These are phyloP conservation scores for Acipenser ruthenus DNA, from an alignment of 2,797 vertebrate species.

Conservation along the genomic window DNA sequence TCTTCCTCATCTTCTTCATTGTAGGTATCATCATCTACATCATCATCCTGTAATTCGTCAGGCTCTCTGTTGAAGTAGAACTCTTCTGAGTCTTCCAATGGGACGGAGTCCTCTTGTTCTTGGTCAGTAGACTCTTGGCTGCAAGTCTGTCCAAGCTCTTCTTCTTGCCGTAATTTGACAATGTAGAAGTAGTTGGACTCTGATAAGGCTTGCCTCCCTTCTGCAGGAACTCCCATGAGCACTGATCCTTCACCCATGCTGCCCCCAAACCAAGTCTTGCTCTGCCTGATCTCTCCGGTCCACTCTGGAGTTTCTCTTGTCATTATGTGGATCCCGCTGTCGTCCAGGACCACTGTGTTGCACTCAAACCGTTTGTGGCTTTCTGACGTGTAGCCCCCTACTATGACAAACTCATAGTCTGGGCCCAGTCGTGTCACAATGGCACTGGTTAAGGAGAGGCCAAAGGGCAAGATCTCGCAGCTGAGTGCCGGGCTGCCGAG, in stretches of 20 bases:
- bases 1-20: constrained; percentile 93
- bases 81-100: constrained; percentile 93
- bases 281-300: constrained; percentile 82
- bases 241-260: constrained; percentile 66
- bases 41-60: constrained; percentile 67
- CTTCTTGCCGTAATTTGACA: constrained; percentile 61
- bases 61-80: constrained; percentile 83
- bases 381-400: constrained; percentile 85
- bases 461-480: constrained; percentile 68
- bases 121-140: constrained; percentile 78
- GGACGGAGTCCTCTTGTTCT: constrained; percentile 79
- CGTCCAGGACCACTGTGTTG: constrained; percentile 63
- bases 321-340: constrained; percentile 70
- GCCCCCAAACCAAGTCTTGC: constrained; percentile 89
- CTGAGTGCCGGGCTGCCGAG: constrained; percentile 77
- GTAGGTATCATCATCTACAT: constrained; percentile 68
- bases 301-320: constrained; percentile 70
- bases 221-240: constrained; percentile 80
- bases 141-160: constrained; percentile 53
- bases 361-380: constrained; percentile 81
- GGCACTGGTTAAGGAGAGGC: constrained; percentile 80
- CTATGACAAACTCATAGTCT: constrained; percentile 71
- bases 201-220: constrained; percentile 66
- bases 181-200: constrained; percentile 80
- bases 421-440: constrained; percentile 64